Conservation (phyloP, 2,113 vertebrate species). For the Butorides virescens region DNA sequence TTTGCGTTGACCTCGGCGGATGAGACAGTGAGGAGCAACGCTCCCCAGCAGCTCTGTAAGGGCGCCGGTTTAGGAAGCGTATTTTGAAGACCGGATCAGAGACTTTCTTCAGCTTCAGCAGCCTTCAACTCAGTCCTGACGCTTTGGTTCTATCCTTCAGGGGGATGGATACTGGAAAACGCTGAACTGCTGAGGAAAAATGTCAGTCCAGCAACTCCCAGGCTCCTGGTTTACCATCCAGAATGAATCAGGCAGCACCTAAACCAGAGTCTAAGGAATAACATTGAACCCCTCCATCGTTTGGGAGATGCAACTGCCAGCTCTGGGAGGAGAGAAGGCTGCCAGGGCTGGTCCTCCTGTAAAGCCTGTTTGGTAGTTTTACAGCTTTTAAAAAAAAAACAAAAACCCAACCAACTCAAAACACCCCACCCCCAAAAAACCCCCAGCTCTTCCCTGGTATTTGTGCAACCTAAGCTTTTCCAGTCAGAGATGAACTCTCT, state of each 20-base stretch:
- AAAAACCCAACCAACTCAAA: not conserved
- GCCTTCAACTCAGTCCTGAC: not conserved
- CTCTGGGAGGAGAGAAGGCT: not conserved
- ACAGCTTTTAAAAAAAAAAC: not conserved
- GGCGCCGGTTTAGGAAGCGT: too few species aligned
- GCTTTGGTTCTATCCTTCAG: not conserved
- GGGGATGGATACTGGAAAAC: not conserved
- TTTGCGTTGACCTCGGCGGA: not conserved
- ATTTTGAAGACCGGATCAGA: too few species aligned
- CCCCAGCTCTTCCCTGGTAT: not conserved
- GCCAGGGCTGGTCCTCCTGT: too few species aligned
- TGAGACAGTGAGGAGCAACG: not conserved
- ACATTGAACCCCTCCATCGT: fast-evolving
- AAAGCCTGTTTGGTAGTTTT: not conserved
- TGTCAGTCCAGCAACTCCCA: not conserved
- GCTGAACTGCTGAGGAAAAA: not conserved
- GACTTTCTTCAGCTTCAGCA: not conserved
- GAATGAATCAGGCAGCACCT: not conserved
- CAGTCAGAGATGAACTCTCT: not conserved
- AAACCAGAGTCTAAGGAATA: not conserved
- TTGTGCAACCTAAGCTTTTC: not conserved
- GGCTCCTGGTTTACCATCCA: not conserved
- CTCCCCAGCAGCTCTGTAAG: not conserved
- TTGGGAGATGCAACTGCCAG: not conserved
- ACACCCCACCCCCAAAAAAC: too few species aligned